Conservation (phyloP, 2,888 invertebrate species). For the Erebia ligea region DNA sequence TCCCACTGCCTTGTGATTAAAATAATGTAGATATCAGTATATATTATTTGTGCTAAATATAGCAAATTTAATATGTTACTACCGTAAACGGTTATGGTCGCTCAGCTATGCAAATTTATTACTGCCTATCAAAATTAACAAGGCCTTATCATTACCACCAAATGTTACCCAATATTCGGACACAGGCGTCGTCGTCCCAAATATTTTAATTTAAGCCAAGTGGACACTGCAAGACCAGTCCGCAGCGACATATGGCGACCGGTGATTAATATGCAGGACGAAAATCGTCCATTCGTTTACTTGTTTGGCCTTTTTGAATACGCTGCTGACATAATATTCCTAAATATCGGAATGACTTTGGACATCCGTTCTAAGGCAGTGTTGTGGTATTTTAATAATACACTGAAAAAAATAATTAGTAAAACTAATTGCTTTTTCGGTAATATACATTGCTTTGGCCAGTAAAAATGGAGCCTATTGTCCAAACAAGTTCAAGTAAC, state of each 20-base stretch:
- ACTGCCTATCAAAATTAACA: conserved; percentile 47
- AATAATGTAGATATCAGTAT: no score
- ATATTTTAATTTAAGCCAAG: conserved; percentile 76
- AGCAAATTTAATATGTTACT: background rate
- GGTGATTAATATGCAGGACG: conserved; percentile 78
- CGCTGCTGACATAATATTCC: background rate
- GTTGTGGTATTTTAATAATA: no score
- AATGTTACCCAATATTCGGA: conserved; percentile 57
- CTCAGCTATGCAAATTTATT: conserved; percentile 1
- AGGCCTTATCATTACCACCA: conserved; percentile 61
- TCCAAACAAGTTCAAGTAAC: no score
- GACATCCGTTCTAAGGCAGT: no score
- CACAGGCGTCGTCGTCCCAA: conserved; percentile 53
- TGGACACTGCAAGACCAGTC: conserved; percentile 47
- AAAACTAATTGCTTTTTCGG: no score
- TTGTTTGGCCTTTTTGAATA: conserved; percentile 57
- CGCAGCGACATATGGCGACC: conserved; percentile 63
- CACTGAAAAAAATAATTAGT: no score
- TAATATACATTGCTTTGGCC: no score
- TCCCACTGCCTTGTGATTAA: no score
- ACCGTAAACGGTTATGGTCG: background rate
- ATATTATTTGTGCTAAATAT: background rate
- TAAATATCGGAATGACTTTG: background rate
- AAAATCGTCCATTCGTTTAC: conserved; percentile 55
- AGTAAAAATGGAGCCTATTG: no score